Evolutionary conservation across 2,113 vertebrate species (phyloP), one percentile per base, ranked within the genome.

Genomic region (Anolis sagrei): DNA sequence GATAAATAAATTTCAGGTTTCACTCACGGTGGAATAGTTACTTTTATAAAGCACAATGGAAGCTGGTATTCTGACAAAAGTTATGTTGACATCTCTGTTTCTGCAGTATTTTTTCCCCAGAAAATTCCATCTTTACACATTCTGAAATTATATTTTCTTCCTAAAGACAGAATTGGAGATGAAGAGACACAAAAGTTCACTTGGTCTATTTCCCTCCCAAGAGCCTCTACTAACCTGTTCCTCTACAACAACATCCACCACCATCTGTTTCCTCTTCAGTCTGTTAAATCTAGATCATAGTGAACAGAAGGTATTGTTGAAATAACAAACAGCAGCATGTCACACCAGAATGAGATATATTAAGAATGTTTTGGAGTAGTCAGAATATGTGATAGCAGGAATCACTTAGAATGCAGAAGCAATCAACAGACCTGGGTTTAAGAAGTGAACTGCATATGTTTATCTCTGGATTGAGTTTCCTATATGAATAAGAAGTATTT

Each of bases 31-130:
- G 19, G 49, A 74, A 39, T 61, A 27, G 29, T 76, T 89, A 58
- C 0, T 6, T 81, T 87, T 86, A 70, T 75, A 48, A 91, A 79
- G 73, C 27, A 89, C 82, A 89, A 79, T 36, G 0, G 2, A 5
- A 25, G 86, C 18, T 9, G 66, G 13, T 58, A 0, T 34, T 7
- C 61, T 85, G 27, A 81, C 51, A 54, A 27, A 4, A 88, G 80
- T 83, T 66, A 84, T 1, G 1, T 14, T 0, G 1, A 0, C 1
- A 13, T 29, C 79, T 66, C 32, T 76, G 44, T 19, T 62, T 58
- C 0, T 27, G 18, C 25, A 0, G 78, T 88, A 16, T 10, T 34
- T 44, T 66, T 18, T 2, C 81, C 23, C 74, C 2, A 79, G 39
- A 75, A 4, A 75, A 39, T 58, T 80, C 1, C 70, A 34, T 44